Evolutionary conservation across 2,797 vertebrate species (phyloP).

Genomic region (Galago senegalensis): DNA sequence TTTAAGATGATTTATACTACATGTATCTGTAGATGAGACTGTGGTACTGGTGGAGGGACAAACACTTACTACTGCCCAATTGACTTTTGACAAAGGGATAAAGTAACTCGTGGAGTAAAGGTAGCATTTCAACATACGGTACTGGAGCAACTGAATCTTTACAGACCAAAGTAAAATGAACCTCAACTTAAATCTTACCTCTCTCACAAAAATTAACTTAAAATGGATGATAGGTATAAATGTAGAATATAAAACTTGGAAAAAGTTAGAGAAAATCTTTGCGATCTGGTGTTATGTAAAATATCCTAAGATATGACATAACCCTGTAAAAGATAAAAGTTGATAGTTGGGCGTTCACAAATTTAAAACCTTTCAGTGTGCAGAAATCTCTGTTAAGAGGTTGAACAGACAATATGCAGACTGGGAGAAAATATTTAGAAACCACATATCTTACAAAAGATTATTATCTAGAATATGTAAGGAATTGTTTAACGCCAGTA

Average conservation of each 20-base stretch:
- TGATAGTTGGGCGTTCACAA: not conserved
- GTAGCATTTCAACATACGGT: not conserved
- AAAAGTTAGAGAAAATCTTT: not conserved
- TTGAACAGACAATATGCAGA: not conserved
- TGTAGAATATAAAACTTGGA: not conserved
- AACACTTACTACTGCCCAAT: not conserved
- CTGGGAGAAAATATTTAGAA: constrained; percentile 1
- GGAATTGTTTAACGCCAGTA: not conserved
- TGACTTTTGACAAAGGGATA: constrained; percentile 33
- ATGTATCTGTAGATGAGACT: not conserved
- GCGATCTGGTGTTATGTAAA: not conserved
- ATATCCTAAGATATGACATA: not conserved
- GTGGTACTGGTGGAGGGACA: not conserved
- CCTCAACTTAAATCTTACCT: not conserved
- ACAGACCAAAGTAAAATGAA: not conserved
- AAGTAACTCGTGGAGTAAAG: not conserved
- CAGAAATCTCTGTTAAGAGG: not conserved
- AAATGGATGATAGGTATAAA: not conserved
- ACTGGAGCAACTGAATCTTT: not conserved
- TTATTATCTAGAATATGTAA: not conserved
- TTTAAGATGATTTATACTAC: not conserved
- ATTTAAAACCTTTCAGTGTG: not conserved
- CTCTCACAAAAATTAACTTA: not conserved
- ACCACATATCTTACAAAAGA: not conserved
- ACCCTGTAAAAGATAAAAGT: not conserved